phyloP scores from a whole-genome alignment of 2,888 invertebrate genomes.

The Euspilapteryx auroguttella region DNA sequence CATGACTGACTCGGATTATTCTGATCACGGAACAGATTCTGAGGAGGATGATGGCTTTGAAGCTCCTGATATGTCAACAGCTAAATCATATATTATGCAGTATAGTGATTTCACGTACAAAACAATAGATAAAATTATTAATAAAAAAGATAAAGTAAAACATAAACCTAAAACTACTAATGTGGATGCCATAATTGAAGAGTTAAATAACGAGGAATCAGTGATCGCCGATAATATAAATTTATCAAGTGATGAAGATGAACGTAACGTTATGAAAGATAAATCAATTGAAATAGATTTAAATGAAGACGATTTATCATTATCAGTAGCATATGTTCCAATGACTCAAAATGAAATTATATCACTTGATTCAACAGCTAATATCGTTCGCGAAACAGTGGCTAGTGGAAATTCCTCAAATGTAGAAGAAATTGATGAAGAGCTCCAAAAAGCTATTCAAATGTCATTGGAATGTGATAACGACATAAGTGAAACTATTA shows the following conservation, averaged over 20 bases:
- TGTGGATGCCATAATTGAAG: conserved; percentile 31
- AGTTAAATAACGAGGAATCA: conserved; percentile 32
- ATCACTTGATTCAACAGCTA: conserved; percentile 6
- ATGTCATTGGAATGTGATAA: not conserved
- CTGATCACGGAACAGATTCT: conserved; percentile 22
- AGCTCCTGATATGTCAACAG: conserved; percentile 55
- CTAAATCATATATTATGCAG: conserved; percentile 74
- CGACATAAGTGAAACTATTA: not conserved
- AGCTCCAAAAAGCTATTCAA: not conserved
- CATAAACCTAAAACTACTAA: conserved; percentile 17
- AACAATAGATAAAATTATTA: conserved; percentile 65
- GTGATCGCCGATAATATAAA: conserved; percentile 30
- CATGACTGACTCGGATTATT: conserved; percentile 38
- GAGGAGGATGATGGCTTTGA: conserved; percentile 43
- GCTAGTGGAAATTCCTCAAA: conserved; percentile 1
- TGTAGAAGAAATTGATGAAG: conserved; percentile 11
- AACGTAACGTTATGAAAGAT: conserved; percentile 28
- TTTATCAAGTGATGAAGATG: conserved; percentile 41
- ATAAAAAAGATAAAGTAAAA: conserved; percentile 15
- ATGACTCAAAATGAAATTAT: no score
- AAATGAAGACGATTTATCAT: no score
- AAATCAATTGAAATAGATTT: conserved; percentile 13
- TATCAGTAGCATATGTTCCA: no score
- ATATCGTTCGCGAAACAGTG: conserved; percentile 3
- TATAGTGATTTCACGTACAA: conserved; percentile 73